Base-by-base conservation (phyloP, 2,113 vertebrate species). In the Otolemur garnettii region DNA sequence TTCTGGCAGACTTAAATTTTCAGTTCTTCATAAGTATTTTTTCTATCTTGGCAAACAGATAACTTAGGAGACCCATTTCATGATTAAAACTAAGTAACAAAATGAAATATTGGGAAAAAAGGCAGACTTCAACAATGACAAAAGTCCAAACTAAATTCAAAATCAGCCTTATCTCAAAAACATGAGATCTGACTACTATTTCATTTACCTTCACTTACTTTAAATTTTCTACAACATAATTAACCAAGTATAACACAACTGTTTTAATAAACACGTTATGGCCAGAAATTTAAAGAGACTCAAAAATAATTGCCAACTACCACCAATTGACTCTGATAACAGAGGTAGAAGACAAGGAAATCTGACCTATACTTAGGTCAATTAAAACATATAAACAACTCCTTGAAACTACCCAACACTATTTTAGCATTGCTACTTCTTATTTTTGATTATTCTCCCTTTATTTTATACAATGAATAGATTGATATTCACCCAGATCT, bases 291-390 rank as follows among this genome's bases (percentile, higher is more conserved):
- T 80, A 85, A 45, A 28, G 9, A 92, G 17, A 88, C 21, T 42
- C 55, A 83, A 83, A 75, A 68, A 69, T 15, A 60, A 90, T 2
- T 77, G 21, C n/a, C 59, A 45, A 62, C n/a, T 4, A 15, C 28
- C 83, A 33, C 5, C 57, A 72, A 72, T 0, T 84, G 55, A 89
- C 21, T 17, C 50, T 60, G 21, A 35, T 4, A 60, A 55, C 33
- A 83, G 69, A 78, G 71, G 78, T 33, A 21, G 69, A 83, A 95
- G 50, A 87, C 75, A 81, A 81, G n/a, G 68, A 83, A 78, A 84
- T 91, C 0, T 94, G 66, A 72, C 50, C 38, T 24, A 3, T 28
- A 55, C 28, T 75, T 55, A 74, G 45, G 42, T 68, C 62, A 66
- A 66, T 72, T 78, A 78, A 80, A 87, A 72, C 11, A 22, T 81